A percentile compares a stretch with the other conserved stretches of the same genome.
Conservation (phyloP, 1,140 invertebrate genomes). For the Drosophila aff. region DNA sequence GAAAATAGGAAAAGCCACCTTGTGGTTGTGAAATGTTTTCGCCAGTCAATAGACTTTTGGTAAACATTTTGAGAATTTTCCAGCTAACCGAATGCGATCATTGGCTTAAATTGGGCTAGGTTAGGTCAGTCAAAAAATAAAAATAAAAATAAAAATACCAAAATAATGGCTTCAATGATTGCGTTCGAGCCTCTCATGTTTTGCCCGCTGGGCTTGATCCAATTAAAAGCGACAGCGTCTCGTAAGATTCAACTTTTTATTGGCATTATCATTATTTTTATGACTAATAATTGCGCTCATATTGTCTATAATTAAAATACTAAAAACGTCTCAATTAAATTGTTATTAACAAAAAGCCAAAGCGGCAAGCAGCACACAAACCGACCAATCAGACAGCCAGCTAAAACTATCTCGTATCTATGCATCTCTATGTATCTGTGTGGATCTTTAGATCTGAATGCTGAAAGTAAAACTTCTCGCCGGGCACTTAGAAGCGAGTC, state of each 20-base stretch:
- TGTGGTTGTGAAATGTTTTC: conserved; percentile 48
- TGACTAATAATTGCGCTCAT: conserved; percentile 79
- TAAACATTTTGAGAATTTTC: conserved; percentile 33
- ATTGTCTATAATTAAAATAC: conserved; percentile 80
- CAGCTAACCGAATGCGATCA: conserved; percentile 44
- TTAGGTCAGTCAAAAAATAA: conserved; percentile 17
- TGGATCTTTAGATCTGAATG: conserved; percentile 31
- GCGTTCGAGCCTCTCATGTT: not conserved
- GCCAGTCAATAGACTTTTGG: conserved; percentile 21
- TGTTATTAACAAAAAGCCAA: conserved; percentile 77
- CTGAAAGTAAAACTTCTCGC: conserved; percentile 59
- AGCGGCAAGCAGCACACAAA: conserved; percentile 53
- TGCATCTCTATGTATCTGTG: conserved; percentile 14
- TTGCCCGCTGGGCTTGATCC: conserved; percentile 47
- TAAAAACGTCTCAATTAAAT: conserved; percentile 83
- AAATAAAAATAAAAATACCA: not conserved
- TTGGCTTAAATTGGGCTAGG: conserved; percentile 32
- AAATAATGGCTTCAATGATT: not conserved
- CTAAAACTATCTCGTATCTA: conserved; percentile 47
- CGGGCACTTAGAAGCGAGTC: conserved; percentile 63
- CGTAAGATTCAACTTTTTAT: conserved; percentile 63
- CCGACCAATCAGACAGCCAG: conserved; percentile 53
- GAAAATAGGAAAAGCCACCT: conserved; percentile 22
- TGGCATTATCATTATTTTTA: conserved; percentile 79
- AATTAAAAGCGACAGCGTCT: conserved; percentile 58